A percentile compares a stretch with the other conserved stretches of the same genome.
Evolutionary conservation across 2,113 vertebrate genomes (phyloP).

Genomic region (Amblyornis subalaris): DNA sequence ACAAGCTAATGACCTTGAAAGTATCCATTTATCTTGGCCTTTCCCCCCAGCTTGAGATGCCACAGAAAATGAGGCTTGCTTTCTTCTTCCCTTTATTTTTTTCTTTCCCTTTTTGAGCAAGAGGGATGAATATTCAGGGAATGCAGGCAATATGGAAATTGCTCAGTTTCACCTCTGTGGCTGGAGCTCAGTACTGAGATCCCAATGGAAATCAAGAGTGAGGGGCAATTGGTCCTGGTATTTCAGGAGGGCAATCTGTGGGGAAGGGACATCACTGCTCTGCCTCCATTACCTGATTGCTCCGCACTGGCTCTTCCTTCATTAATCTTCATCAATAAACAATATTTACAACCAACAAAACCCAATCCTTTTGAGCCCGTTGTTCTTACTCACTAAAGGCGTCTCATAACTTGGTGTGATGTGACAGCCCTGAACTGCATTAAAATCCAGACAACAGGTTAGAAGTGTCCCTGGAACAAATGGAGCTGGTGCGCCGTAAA

Average conservation of each 20-base stretch:
- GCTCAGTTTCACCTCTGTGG: not conserved
- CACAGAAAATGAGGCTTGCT: slow-evolving; percentile 58
- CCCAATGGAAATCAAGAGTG: not conserved
- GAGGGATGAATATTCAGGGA: slow-evolving; percentile 43
- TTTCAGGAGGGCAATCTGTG: not conserved
- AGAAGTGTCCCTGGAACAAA: slow-evolving; percentile 8
- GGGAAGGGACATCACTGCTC: slow-evolving; percentile 25
- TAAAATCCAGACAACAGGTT: slow-evolving; percentile 48
- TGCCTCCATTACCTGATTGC: not conserved
- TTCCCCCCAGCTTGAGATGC: slow-evolving; percentile 66
- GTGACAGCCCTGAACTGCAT: slow-evolving; percentile 13
- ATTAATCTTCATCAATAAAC: slow-evolving; percentile 59
- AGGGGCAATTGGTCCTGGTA: not conserved
- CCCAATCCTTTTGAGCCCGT: not conserved
- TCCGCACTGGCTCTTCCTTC: not conserved
- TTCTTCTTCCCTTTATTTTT: slow-evolving; percentile 39
- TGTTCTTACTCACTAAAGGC: slow-evolving; percentile 16
- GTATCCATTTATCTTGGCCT: slow-evolving; percentile 75
- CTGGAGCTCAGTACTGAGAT: not conserved
- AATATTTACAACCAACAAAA: slow-evolving; percentile 39
- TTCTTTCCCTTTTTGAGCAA: slow-evolving; percentile 35
- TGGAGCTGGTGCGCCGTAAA: not conserved
- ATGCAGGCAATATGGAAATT: not conserved
- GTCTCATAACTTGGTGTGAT: not conserved
- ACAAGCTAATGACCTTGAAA: slow-evolving; percentile 76